These are phyloP conservation scores for Tachypleus tridentatus DNA, from an alignment of 1,140 invertebrate genomes.

Conservation along the genomic window DNA sequence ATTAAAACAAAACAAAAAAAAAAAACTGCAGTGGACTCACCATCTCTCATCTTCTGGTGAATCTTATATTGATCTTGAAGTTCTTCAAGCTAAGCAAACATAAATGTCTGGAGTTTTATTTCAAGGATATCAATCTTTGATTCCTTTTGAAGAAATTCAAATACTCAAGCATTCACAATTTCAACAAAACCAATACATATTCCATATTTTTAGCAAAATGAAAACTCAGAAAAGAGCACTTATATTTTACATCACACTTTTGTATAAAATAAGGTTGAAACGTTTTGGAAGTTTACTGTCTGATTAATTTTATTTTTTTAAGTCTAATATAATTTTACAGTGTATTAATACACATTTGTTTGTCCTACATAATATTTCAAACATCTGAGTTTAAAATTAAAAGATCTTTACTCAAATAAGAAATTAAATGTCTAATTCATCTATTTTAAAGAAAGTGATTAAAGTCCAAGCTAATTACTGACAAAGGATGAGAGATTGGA, in stretches of 20 bases:
- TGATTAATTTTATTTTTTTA: no score
- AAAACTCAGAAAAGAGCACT: background rate
- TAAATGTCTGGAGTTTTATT: background rate
- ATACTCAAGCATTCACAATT: background rate
- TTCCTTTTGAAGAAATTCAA: background rate
- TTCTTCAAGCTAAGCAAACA: conserved; percentile 37
- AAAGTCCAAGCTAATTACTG: background rate
- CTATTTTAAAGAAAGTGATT: no score
- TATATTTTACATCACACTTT: background rate
- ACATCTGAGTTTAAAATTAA: no score
- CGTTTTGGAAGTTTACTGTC: background rate
- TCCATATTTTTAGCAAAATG: background rate
- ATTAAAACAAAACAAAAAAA: background rate
- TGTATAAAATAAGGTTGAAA: background rate
- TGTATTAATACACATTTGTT: no score
- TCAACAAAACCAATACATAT: conserved; percentile 6
- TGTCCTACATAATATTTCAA: no score
- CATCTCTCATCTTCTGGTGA: conserved; percentile 39
- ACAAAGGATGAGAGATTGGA: background rate
- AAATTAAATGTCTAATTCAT: no score
- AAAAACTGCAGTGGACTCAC: conserved; percentile 20
- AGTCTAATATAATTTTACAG: no score
- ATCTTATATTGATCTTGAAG: conserved; percentile 40
- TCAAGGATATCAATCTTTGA: background rate
- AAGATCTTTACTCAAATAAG: no score